A percentile compares a stretch with the other conserved stretches of the same genome.
These are phyloP conservation scores for Drosophila vallismaia DNA, from an alignment of 2,888 invertebrate species.

Conservation along the genomic window DNA sequence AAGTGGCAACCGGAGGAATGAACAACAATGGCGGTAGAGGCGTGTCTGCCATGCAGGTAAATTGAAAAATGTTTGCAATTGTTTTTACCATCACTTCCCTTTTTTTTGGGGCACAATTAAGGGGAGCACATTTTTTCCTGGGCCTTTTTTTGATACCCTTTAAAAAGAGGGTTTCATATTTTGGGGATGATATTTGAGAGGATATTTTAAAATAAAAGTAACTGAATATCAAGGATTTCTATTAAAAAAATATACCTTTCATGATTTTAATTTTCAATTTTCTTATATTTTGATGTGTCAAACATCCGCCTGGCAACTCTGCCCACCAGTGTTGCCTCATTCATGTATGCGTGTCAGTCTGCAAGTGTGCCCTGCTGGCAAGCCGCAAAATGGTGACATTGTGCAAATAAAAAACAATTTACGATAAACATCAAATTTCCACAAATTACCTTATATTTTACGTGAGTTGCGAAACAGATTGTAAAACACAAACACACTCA, in stretches of 20 bases:
- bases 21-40: slow-evolving; percentile 4
- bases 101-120: slow-evolving; percentile 53
- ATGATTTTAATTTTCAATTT: neutral
- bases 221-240: neutral
- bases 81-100: slow-evolving; percentile 35
- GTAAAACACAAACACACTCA: slow-evolving; percentile 72
- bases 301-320: slow-evolving; percentile 31
- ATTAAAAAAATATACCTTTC: neutral
- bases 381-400: slow-evolving; percentile 80
- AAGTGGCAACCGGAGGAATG: neutral
- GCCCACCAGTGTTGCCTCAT: slow-evolving; percentile 23
- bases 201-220: neutral
- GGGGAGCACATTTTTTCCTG: slow-evolving; percentile 30
- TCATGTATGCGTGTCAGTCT: slow-evolving; percentile 7
- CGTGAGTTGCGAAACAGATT: slow-evolving; percentile 82
- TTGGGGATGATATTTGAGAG: neutral
- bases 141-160: slow-evolving; percentile 10
- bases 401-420: slow-evolving; percentile 82
- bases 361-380: slow-evolving; percentile 53
- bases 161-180: neutral
- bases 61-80: slow-evolving; percentile 74
- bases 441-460: slow-evolving; percentile 84
- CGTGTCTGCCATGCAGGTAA: slow-evolving; percentile 56
- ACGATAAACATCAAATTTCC: slow-evolving; percentile 84
- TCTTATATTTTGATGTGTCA: slow-evolving; percentile 23